Evolutionary conservation across 2,888 invertebrate genomes (phyloP).

Genomic region (Drosophila nr. fundita): DNA sequence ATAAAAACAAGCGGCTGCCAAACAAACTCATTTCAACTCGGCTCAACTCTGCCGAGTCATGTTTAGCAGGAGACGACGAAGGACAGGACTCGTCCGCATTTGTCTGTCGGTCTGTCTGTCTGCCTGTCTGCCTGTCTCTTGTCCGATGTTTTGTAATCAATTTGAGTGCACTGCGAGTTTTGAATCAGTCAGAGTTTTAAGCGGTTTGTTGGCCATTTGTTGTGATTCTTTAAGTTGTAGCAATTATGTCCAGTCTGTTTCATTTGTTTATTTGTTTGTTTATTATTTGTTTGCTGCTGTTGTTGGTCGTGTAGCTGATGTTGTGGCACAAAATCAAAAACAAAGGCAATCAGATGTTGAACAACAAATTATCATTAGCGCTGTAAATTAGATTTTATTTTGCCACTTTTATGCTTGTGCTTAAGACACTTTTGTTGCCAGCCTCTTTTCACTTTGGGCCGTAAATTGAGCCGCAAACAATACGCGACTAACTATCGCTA

Average conservation of each 20-base stretch:
- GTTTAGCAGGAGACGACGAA: constrained; percentile 70
- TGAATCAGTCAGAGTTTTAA: constrained; percentile 39
- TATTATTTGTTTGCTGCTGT: background rate
- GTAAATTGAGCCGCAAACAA: constrained; percentile 65
- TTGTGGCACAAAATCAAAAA: constrained; percentile 45
- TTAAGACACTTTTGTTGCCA: constrained; percentile 33
- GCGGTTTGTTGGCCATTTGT: constrained; percentile 67
- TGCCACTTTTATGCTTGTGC: constrained; percentile 53
- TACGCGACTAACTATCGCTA: constrained; percentile 64
- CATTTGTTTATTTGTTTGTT: constrained; percentile 15
- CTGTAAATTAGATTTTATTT: constrained; percentile 48
- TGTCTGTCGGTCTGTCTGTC: constrained; percentile 36
- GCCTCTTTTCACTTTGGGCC: constrained; percentile 39
- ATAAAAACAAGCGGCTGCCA: constrained; percentile 73
- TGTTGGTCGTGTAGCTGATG: constrained; percentile 31
- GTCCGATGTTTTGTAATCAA: constrained; percentile 66
- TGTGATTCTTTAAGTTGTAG: constrained; percentile 78
- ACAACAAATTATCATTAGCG: constrained; percentile 53
- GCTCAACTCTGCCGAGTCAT: constrained; percentile 69
- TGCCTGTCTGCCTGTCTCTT: constrained; percentile 21
- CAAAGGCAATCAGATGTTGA: constrained; percentile 25
- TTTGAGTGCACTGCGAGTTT: constrained; percentile 71
- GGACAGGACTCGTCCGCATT: constrained; percentile 56
- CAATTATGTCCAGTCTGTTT: constrained; percentile 67
- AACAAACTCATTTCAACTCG: constrained; percentile 46